phyloP scores from a whole-genome alignment of 1,140 invertebrate genomes.

The Hyles euphorbiae region DNA sequence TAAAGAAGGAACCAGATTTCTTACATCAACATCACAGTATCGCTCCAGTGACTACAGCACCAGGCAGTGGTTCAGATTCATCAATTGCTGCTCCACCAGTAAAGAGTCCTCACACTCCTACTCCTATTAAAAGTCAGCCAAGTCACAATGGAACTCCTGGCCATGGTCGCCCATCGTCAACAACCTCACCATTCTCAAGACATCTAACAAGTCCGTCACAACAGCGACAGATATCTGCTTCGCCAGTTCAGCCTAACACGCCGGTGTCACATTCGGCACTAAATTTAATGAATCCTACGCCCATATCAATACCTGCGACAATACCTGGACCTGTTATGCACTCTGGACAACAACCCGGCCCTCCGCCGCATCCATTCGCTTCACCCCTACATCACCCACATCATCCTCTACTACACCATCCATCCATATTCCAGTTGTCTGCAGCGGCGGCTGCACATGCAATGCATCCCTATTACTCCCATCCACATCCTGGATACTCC shows the following conservation, averaged over 20 bases:
- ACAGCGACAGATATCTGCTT: conserved; percentile 68
- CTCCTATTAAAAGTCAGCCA: conserved; percentile 71
- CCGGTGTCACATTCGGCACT: conserved; percentile 76
- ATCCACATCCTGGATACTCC: conserved; percentile 81
- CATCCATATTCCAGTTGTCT: conserved; percentile 77
- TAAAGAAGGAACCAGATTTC: conserved; percentile 85
- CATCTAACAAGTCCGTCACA: conserved; percentile 70
- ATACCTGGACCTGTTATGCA: conserved; percentile 83
- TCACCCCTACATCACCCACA: conserved; percentile 77
- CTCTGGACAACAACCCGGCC: conserved; percentile 80
- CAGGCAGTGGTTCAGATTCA: conserved; percentile 58
- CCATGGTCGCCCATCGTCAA: conserved; percentile 66
- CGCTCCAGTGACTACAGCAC: conserved; percentile 53
- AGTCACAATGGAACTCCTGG: conserved; percentile 59
- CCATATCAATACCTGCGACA: conserved; percentile 79
- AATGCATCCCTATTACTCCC: conserved; percentile 82
- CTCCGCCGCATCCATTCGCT: conserved; percentile 77
- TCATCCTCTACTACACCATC: conserved; percentile 82
- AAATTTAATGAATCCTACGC: conserved; percentile 78
- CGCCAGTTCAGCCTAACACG: conserved; percentile 67
- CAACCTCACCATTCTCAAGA: conserved; percentile 69
- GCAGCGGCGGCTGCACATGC: conserved; percentile 76
- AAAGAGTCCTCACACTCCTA: conserved; percentile 72
- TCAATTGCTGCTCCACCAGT: conserved; percentile 52
- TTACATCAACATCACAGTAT: conserved; percentile 60